A percentile compares a stretch with the other conserved stretches of the same genome.
phyloP scores from a whole-genome alignment of 2,888 invertebrate species.

The Xanthorhoe designata region DNA sequence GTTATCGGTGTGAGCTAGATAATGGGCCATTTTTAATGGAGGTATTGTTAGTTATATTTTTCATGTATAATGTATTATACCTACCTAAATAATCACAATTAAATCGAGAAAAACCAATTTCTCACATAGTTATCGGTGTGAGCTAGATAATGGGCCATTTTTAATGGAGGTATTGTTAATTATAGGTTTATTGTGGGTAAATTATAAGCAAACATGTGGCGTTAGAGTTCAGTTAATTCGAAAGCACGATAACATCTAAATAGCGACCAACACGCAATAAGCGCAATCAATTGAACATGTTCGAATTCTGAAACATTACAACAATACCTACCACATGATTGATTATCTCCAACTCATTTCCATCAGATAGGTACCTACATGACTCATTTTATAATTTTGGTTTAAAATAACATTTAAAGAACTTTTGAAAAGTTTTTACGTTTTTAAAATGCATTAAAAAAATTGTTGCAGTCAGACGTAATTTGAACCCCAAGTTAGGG shows the following conservation, averaged over 20 bases:
- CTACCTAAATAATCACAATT: too few species aligned
- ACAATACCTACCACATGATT: neutral
- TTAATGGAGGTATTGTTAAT: constrained; percentile 59
- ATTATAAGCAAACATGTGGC: constrained; percentile 53
- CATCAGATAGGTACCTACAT: neutral
- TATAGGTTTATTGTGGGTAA: constrained; percentile 59
- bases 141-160: constrained; percentile 28
- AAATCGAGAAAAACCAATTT: constrained; percentile 10
- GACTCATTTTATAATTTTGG: too few species aligned
- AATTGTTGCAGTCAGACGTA: too few species aligned
- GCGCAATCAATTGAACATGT: constrained; percentile 30
- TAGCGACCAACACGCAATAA: constrained; percentile 49
- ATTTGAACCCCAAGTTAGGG: too few species aligned
- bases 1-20: too few species aligned
- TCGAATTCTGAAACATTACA: neutral
- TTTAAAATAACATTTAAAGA: too few species aligned
- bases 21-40: too few species aligned
- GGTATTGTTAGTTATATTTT: too few species aligned
- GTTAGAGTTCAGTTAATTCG: constrained; percentile 57
- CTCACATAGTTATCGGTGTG: constrained; percentile 32
- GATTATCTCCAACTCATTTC: neutral
- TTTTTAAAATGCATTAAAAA: too few species aligned
- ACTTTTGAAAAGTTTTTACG: too few species aligned
- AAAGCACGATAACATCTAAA: constrained; percentile 62
- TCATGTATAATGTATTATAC: too few species aligned